These are phyloP conservation scores for Clostera curtula DNA, from an alignment of 2,888 invertebrate species.

Conservation along the genomic window DNA sequence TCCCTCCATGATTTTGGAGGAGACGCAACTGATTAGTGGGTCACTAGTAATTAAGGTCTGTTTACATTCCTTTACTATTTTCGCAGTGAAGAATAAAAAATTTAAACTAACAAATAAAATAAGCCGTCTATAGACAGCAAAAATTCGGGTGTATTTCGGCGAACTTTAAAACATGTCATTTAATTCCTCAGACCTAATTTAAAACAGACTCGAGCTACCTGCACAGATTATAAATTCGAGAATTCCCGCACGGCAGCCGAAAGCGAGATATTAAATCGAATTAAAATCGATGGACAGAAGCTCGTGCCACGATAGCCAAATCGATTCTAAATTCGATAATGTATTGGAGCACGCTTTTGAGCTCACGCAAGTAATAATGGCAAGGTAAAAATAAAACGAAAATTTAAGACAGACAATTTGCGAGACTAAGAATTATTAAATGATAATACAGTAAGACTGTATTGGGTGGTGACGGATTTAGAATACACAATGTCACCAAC, in stretches of 20 bases:
- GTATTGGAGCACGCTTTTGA: slow-evolving; percentile 38
- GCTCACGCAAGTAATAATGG: slow-evolving; percentile 30
- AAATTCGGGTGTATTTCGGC: too few relatives aligned
- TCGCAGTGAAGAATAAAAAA: too few relatives aligned
- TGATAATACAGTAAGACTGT: too few relatives aligned
- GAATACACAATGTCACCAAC: too few relatives aligned
- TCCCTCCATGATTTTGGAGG: too few relatives aligned
- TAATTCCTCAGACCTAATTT: slow-evolving; percentile 12
- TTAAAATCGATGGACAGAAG: slow-evolving; percentile 44
- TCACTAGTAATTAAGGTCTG: too few relatives aligned
- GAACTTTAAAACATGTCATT: slow-evolving; percentile 16
- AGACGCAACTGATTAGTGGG: too few relatives aligned
- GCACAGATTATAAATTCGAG: slow-evolving; percentile 8
- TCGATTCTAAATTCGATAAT: slow-evolving; percentile 35
- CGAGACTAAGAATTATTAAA: not conserved
- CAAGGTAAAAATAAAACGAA: not conserved
- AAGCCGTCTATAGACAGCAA: too few relatives aligned
- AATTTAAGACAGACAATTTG: not conserved
- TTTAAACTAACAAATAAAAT: too few relatives aligned
- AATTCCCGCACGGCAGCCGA: slow-evolving; percentile 57
- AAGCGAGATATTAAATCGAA: slow-evolving; percentile 25
- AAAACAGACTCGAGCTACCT: slow-evolving; percentile 21
- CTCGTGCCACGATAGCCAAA: slow-evolving; percentile 42
- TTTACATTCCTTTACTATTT: too few relatives aligned
- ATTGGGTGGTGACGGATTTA: too few relatives aligned